These are phyloP conservation scores for Isurus oxyrinchus DNA, from an alignment of 2,113 vertebrate genomes.

Conservation along the genomic window DNA sequence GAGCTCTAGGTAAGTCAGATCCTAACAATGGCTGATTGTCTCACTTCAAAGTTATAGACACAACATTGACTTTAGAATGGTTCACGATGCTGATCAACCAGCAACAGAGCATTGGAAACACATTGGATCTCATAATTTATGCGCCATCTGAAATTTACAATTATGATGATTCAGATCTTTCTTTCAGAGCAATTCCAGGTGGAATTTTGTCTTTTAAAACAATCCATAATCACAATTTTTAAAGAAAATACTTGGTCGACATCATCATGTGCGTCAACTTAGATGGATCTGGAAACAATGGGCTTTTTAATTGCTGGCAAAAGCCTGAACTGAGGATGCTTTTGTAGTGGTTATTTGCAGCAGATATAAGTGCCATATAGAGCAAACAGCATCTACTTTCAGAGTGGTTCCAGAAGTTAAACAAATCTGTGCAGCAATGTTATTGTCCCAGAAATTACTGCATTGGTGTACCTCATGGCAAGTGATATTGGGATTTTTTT, in stretches of 20 bases:
- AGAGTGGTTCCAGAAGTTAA: background rate
- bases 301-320: too few relatives aligned
- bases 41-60: background rate
- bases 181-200: background rate
- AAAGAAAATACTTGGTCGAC: background rate
- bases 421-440: background rate
- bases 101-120: background rate
- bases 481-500: background rate
- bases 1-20: background rate
- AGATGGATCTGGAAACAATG: too few relatives aligned
- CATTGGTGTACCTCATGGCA: background rate
- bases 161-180: background rate
- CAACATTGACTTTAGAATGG: background rate
- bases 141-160: background rate
- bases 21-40: background rate
- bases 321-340: too few relatives aligned
- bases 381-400: background rate
- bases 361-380: background rate
- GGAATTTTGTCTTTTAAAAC: background rate
- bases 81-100: background rate
- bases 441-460: background rate
- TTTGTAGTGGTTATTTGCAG: background rate
- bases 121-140: background rate
- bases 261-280: background rate
- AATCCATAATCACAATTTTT: background rate